Base-by-base conservation (phyloP, 1,140 invertebrate species). In the Anoplophora glabripennis region DNA sequence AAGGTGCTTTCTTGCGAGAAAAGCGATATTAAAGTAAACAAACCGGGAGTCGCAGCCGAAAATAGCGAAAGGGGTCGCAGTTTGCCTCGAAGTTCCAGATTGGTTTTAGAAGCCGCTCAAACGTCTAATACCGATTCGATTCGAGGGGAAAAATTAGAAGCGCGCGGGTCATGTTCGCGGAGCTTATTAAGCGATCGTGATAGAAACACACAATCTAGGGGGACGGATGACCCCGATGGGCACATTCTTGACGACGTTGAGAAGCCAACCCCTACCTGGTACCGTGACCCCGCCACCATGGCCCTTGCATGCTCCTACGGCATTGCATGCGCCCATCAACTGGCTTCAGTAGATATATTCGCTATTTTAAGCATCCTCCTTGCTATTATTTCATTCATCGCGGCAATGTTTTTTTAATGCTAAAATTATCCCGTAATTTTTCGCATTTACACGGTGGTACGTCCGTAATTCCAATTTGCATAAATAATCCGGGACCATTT, bases 321-420 rank as follows among this genome's bases (percentile, higher is more conserved):
- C 63, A 70, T 85, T 78, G 83, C 83, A 80, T 81, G 80, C 75
- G 78, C 81, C 59, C 80, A 83, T 71, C 82, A 84, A 74, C 72
- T 85, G 72, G 80, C 80, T 67, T 80, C 80, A 56, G 70, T 83
- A 74, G 86, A 88, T 79, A 80, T 84, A 75, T 77, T 86, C 73
- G 82, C 85, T 69, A 74, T 86, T 68, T 78, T 86, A 68, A 82
- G 85, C 73, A 79, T 88, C 69, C 73, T 88, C 64, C 80, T 88
- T 73, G 85, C 85, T 71, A 78, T 87, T 67, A 80, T 86, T 69
- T 85, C 84, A 62, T 80, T 88, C 65, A 80, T 87, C 74, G 81
- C 81, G 71, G 84, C 84, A 74, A 75, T 85, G 41, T 66, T 73
- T 61, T 40, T 71, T 38, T 71, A 69, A 55, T 34, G 44, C 21